Base-by-base conservation (phyloP, 2,797 vertebrate genomes). In the Ctenopoma kingsleyae region DNA sequence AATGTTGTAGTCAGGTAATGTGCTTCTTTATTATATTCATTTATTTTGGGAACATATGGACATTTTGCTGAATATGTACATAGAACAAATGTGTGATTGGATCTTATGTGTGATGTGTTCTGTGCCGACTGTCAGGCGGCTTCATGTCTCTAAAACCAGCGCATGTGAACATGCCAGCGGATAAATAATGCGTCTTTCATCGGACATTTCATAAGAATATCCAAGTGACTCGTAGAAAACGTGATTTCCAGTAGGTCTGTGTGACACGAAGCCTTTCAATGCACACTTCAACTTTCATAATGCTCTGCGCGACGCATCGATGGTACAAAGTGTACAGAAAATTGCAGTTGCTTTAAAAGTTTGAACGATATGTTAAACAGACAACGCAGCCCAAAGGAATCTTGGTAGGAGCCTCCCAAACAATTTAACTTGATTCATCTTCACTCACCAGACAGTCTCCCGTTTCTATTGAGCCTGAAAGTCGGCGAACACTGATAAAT, bases 401-500 rank as follows among this genome's bases (percentile, higher is more conserved):
- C 76, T 36, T 2, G 35, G 2, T 27, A 19, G 38, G 56, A 74
- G 22, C 61, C 49, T 71, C 50, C 66, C 44, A 60, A 62, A 64
- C 60, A 76, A 67, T 63, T 44, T 44, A 80, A 83, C 49, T 88
- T 50, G 72, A 85, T 83, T 86, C 47, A 74, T 78, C 50, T 22
- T 38, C 71, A 63, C 64, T 75, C 71, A 60, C 19, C 66, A 80
- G 69, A 76, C 83, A 57, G 69, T 67, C 71, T 69, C 54, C 53
- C 38, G 44, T 66, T 85, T 60, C 51, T 61, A 13, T 22, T 11
- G 59, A 49, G 47, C 64, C 43, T 32, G 53, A 44, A 72, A 81
- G 57, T 81, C 72, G 47, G 74, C 41, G 74, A 81, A 65, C 77
- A 40, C 81, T 87, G 88, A 90, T 86, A 86, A 85, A 90, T 87